Conservation (phyloP, 2,888 invertebrate genomes). For the Macrostomum cliftonense region DNA sequence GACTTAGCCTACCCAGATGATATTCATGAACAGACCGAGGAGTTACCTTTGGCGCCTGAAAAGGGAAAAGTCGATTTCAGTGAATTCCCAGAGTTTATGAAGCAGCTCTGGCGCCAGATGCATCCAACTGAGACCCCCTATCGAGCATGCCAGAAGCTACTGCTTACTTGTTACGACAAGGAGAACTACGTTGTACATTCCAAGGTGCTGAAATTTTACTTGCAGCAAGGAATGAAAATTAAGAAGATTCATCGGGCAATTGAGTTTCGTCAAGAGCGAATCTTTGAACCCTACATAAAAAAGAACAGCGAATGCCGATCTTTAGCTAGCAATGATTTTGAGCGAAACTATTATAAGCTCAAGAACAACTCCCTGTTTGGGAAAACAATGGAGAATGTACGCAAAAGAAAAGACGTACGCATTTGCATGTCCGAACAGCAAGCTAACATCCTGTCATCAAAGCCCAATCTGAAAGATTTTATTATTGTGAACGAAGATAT, state of each 20-base stretch:
- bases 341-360: conserved; percentile 20
- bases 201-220: conserved; percentile 22
- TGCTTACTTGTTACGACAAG: conserved; percentile 15
- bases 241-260: conserved; percentile 17
- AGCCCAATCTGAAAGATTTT: conserved; percentile 11
- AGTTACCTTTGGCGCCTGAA: no score
- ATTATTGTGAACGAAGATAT: neutral
- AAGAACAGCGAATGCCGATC: conserved; percentile 16
- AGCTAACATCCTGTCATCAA: conserved; percentile 6
- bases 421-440: conserved; percentile 11
- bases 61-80: no score
- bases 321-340: conserved; percentile 22
- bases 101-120: no score
- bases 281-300: conserved; percentile 22
- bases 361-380: neutral
- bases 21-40: no score
- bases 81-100: no score
- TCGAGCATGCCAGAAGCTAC: conserved; percentile 12
- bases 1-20: no score
- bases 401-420: conserved; percentile 28
- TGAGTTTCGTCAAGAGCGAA: conserved; percentile 18
- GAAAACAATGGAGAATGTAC: conserved; percentile 28
- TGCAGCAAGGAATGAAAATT: conserved; percentile 16
- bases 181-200: conserved; percentile 26
- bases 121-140: no score